These are phyloP conservation scores for Sceloporus tristichus DNA, from an alignment of 2,113 vertebrate species.

Conservation along the genomic window DNA sequence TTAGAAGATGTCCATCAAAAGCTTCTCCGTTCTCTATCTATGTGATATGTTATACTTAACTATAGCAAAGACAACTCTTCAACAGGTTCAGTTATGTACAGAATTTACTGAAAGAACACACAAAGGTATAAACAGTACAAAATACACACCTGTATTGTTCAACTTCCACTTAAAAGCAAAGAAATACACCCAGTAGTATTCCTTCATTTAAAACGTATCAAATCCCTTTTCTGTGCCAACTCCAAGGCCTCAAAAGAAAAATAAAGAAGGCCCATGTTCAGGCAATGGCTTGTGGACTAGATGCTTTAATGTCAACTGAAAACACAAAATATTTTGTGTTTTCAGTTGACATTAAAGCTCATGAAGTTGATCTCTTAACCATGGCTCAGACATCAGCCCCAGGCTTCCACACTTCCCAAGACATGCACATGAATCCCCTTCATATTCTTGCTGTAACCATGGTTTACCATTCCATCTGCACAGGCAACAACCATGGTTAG, in stretches of 20 bases:
- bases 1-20: too few relatives aligned
- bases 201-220: background rate
- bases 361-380: background rate
- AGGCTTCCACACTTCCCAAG: too few relatives aligned
- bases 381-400: background rate
- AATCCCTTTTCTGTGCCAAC: background rate
- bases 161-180: background rate
- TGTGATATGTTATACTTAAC: background rate
- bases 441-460: background rate
- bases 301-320: background rate
- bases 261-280: too few relatives aligned
- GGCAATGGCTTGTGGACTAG: background rate
- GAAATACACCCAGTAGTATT: background rate
- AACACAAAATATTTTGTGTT: background rate
- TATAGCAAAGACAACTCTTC: constrained; percentile 25
- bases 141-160: background rate
- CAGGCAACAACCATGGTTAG: background rate
- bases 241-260: background rate
- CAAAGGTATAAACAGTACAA: background rate
- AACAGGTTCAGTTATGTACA: background rate
- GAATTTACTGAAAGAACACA: constrained; percentile 18
- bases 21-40: background rate
- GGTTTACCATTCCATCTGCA: background rate
- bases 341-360: background rate
- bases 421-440: background rate